A percentile compares a stretch with the other conserved stretches of the same genome.
Conservation (phyloP, 2,888 invertebrate genomes). For the Noctua janthe region DNA sequence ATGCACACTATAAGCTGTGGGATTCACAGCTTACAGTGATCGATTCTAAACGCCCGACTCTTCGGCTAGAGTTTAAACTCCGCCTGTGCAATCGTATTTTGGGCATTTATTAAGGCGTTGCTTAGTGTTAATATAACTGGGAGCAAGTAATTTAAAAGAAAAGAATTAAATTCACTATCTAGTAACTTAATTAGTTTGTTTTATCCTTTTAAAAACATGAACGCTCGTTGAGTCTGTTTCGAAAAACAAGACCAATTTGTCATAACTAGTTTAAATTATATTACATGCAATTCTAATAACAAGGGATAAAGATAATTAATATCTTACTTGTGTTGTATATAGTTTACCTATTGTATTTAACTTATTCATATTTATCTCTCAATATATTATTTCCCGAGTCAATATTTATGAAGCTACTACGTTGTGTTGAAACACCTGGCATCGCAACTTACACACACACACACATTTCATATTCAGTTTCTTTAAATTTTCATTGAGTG, state of each 20-base stretch:
- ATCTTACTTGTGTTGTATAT: background rate
- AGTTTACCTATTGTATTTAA: background rate
- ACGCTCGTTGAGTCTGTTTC: too few species aligned
- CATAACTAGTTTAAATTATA: background rate
- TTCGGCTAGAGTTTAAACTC: background rate
- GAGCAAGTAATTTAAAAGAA: too few species aligned
- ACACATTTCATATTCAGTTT: background rate
- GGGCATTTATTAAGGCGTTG: too few species aligned
- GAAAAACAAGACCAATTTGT: background rate
- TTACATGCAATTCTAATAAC: background rate
- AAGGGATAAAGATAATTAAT: too few species aligned
- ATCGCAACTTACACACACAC: background rate
- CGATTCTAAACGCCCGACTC: too few species aligned
- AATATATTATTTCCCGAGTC: conserved; percentile 7
- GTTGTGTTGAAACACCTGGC: conserved; percentile 31
- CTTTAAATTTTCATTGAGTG: background rate
- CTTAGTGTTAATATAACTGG: too few species aligned
- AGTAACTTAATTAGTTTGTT: too few species aligned
- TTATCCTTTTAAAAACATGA: too few species aligned
- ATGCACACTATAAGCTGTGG: background rate
- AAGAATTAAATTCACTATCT: too few species aligned
- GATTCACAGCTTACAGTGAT: background rate
- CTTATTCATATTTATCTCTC: background rate
- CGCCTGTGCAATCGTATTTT: too few species aligned
- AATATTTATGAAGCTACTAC: conserved; percentile 35